Conservation (phyloP, 2,888 invertebrate genomes). For the Argyra leucocephala region DNA sequence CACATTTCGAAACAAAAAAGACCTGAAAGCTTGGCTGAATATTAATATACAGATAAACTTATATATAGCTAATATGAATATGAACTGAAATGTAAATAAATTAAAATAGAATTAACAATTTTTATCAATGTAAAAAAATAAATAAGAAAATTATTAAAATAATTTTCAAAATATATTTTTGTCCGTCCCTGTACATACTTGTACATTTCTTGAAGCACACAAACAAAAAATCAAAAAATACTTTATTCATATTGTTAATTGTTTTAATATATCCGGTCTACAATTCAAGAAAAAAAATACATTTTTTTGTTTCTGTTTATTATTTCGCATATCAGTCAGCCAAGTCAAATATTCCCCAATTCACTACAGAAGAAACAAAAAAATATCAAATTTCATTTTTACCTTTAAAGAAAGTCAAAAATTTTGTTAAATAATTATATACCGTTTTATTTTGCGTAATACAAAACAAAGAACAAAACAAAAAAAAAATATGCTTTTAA, state of each 20-base stretch:
- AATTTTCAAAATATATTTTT: too few species aligned
- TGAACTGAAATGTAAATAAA: too few species aligned
- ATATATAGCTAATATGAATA: too few species aligned
- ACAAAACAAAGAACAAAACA: background rate
- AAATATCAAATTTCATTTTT: background rate
- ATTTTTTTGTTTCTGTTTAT: too few species aligned
- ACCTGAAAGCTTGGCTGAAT: too few species aligned
- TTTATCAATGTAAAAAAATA: too few species aligned
- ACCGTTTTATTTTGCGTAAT: too few species aligned
- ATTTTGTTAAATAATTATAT: background rate
- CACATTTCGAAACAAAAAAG: too few species aligned
- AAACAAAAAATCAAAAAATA: background rate
- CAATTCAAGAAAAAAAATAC: background rate
- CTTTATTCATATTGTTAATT: background rate
- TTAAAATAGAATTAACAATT: too few species aligned
- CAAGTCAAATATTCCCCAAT: background rate
- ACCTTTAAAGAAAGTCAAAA: constrained; percentile 1
- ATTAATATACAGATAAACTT: too few species aligned
- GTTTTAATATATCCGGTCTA: background rate
- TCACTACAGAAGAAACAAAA: background rate
- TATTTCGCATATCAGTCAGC: too few species aligned
- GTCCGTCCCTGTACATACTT: background rate
- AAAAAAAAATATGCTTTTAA: background rate
- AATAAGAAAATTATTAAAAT: too few species aligned
- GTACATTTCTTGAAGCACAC: background rate